Evolutionary conservation across 2,797 vertebrate species (phyloP).

Genomic region (Sebastes taczanowskii): DNA sequence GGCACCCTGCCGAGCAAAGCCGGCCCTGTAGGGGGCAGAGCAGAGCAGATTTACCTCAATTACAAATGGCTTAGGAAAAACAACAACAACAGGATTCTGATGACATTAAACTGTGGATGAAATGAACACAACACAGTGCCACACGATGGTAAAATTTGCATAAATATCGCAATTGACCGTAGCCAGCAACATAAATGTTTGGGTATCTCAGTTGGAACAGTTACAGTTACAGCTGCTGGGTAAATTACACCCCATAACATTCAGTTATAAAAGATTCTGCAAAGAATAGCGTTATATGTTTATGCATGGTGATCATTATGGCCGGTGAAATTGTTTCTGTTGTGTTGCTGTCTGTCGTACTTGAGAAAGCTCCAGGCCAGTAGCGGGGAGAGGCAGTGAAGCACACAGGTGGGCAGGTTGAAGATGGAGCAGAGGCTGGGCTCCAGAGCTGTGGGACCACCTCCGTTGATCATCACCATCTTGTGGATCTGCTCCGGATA

Average conservation of each 20-base stretch:
- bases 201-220: background rate
- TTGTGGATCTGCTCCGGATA: slow-evolving; percentile 97
- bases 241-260: background rate
- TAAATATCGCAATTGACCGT: background rate
- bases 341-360: slow-evolving; percentile 74
- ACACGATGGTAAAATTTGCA: background rate
- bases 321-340: background rate
- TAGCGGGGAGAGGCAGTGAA: slow-evolving; percentile 93
- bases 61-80: background rate
- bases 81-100: background rate
- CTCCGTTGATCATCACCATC: slow-evolving; percentile 98
- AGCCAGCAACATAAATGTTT: background rate
- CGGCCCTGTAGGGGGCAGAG: slow-evolving; percentile 83
- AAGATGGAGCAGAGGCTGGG: slow-evolving; percentile 97
- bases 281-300: background rate
- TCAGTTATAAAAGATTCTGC: too few species aligned
- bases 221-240: background rate
- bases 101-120: background rate
- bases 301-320: background rate
- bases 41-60: background rate
- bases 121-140: background rate
- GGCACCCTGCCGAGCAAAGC: slow-evolving; percentile 92
- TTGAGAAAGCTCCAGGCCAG: slow-evolving; percentile 98
- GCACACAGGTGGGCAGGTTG: slow-evolving; percentile 93
- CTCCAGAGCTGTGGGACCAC: slow-evolving; percentile 95